Evolutionary conservation across 2,888 invertebrate genomes (phyloP), one percentile per base, ranked within the genome.

Genomic region (Zaprionus bogoriensis): DNA sequence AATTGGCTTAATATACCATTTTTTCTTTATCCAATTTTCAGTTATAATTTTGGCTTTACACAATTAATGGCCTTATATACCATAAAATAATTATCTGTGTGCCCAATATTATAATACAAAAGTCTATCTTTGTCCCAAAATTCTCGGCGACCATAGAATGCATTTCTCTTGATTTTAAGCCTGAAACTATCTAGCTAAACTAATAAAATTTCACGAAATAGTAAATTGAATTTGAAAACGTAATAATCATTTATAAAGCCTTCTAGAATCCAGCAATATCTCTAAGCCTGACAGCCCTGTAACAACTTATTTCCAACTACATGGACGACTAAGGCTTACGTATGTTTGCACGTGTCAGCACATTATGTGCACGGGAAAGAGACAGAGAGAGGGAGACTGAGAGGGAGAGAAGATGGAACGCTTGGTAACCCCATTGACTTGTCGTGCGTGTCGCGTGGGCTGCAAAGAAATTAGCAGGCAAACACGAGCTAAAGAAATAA

Each of bases 381-480:
- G 32, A 36, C 14, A 36, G 32, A 3, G 14, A 14, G 14, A 32
- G 14, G 1, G 14, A 32, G 52, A 52, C 48, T 64, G 39, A 10
- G 30, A 71, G 66, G n/a, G n/a, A n/a, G n/a, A n/a, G n/a, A n/a
- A n/a, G n/a, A n/a, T n/a, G n/a, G n/a, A n/a, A n/a, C n/a, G 53
- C 23, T 69, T 57, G 42, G 46, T 54, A 71, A 59, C 68, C 74
- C 68, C 68, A 52, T 74, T 72, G 64, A 47, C 60, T 45, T 38
- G 55, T 65, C 59, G 51, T 63, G 59, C 58, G 61, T 61, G 60
- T 63, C 59, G 52, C 54, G 45, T 60, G 53, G 63, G 68, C 45
- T 51, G 64, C 63, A 62, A 62, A 70, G 81, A 79, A 81, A 83
- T 86, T 83, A 86, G 84, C 80, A 82, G 46, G 66, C 85, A 82